A percentile compares a stretch with the other conserved stretches of the same genome.
phyloP scores from a whole-genome alignment of 2,113 vertebrate species.

The Nycticebus coucang region DNA sequence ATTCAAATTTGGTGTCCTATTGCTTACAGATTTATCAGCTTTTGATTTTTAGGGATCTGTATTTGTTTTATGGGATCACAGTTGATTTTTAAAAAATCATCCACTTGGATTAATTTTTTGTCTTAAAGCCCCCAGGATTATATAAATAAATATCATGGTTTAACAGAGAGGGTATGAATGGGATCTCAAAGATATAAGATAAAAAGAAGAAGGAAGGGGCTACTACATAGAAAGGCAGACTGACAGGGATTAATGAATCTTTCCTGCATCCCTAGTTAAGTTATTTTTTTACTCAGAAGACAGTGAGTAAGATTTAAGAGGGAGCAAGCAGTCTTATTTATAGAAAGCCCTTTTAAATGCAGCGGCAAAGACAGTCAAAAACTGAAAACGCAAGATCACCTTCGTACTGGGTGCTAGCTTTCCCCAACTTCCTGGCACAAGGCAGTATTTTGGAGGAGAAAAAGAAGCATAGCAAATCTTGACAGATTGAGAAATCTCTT shows the following conservation, averaged over 20 bases:
- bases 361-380: slow-evolving; percentile 66
- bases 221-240: slow-evolving; percentile 77
- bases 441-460: neutral
- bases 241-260: slow-evolving; percentile 86
- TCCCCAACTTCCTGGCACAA: slow-evolving; percentile 18
- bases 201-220: slow-evolving; percentile 61
- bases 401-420: slow-evolving; percentile 43
- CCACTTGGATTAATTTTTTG: slow-evolving; percentile 27
- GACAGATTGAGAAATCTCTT: slow-evolving; percentile 11
- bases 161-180: neutral
- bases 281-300: slow-evolving; percentile 90
- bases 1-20: neutral
- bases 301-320: slow-evolving; percentile 91
- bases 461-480: neutral
- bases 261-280: slow-evolving; percentile 84
- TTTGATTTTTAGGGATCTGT: slow-evolving; percentile 36
- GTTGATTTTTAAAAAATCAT: neutral
- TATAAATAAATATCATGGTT: neutral
- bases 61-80: neutral
- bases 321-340: slow-evolving; percentile 92
- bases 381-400: slow-evolving; percentile 42
- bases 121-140: neutral
- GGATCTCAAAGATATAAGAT: neutral
- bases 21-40: neutral
- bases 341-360: slow-evolving; percentile 87